Percentiles rank a stretch among this genome's conserved stretches.
Conservation (phyloP, 2,888 invertebrate genomes). For the Caradrina clavipalpis region DNA sequence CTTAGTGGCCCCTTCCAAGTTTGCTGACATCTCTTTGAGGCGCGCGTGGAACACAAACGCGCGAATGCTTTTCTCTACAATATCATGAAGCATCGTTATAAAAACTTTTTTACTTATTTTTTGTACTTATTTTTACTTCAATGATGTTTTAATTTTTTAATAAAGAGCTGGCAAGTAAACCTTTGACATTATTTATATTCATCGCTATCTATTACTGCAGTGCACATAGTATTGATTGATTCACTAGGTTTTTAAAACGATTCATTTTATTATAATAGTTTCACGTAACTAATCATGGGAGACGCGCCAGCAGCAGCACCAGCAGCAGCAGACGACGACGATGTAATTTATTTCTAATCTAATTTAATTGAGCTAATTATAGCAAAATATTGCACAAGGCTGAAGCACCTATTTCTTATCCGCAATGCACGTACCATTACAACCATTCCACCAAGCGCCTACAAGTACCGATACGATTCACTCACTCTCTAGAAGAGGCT, state of each 20-base stretch:
- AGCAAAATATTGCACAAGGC: background rate
- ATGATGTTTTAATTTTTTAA: background rate
- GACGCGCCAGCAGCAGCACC: constrained; percentile 59
- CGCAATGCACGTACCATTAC: background rate
- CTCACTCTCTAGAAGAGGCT: background rate
- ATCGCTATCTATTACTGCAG: constrained; percentile 4
- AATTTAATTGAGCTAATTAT: background rate
- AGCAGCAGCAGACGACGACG: constrained; percentile 35
- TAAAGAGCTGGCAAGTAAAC: constrained; percentile 44
- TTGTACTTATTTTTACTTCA: background rate
- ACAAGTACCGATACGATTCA: too few relatives aligned
- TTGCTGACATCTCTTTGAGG: too few relatives aligned
- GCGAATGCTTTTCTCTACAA: background rate
- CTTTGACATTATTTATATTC: constrained; percentile 30
- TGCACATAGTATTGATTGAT: constrained; percentile 37
- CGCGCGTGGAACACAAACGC: too few relatives aligned
- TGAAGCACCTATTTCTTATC: background rate
- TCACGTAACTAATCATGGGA: constrained; percentile 41
- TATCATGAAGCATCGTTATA: background rate
- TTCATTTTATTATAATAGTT: background rate
- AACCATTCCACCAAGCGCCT: background rate
- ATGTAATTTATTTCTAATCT: constrained; percentile 19
- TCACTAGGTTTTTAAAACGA: background rate
- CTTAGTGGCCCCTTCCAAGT: too few relatives aligned
- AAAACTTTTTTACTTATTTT: background rate